These are phyloP conservation scores for Xanthorhoe spadicearia DNA, from an alignment of 2,888 invertebrate species.

Conservation along the genomic window DNA sequence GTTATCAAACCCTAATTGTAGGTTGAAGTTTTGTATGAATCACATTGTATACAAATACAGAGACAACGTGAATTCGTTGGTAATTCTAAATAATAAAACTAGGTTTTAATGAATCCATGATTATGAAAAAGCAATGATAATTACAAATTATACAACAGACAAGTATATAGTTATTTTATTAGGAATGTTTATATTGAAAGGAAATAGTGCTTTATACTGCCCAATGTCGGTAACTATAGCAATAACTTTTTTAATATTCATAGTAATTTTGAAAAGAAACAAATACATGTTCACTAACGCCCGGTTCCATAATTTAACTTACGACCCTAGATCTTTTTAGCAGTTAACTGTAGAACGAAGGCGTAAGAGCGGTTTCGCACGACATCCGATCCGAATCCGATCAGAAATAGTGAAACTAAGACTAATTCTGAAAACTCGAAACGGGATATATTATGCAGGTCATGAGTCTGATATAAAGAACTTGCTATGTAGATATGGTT, in stretches of 20 bases:
- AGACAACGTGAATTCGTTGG: slow-evolving; percentile 15
- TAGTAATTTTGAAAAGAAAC: no score
- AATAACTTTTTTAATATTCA: neutral
- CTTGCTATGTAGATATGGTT: no score
- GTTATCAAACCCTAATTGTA: neutral
- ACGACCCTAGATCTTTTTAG: no score
- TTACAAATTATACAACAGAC: neutral
- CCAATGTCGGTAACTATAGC: neutral
- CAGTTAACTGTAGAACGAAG: no score
- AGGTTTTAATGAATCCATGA: neutral
- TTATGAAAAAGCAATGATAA: neutral
- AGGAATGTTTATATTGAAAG: neutral
- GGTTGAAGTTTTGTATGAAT: neutral
- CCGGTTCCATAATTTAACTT: no score
- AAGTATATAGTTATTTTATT: neutral
- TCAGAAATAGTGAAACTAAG: no score
- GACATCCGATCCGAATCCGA: no score
- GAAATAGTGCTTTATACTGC: neutral
- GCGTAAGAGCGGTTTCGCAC: no score
- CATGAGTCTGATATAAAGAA: neutral
- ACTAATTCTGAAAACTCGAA: no score
- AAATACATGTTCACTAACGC: no score
- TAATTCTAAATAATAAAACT: slow-evolving; percentile 7
- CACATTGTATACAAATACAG: slow-evolving; percentile 26
- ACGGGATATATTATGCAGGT: no score